Conservation (phyloP, 2,797 vertebrate species). For the Galago senegalensis region DNA sequence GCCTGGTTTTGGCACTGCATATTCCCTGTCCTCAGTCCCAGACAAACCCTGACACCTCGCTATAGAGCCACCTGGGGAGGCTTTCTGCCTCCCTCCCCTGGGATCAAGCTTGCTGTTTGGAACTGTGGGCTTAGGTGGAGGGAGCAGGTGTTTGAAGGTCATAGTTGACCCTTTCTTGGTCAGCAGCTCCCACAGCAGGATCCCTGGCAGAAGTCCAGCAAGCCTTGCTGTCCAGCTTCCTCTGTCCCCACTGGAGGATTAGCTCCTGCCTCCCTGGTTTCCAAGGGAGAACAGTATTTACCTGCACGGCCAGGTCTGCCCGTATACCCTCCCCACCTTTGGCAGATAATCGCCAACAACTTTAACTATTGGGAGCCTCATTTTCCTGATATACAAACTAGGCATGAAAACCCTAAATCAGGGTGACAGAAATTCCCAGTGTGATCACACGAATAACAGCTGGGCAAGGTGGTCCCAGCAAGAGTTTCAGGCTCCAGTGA, state of each 20-base stretch:
- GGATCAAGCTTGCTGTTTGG: not conserved
- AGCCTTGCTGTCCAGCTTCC: not conserved
- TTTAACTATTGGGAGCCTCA: not conserved
- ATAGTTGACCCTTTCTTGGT: not conserved
- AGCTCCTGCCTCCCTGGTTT: not conserved
- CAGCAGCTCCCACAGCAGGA: not conserved
- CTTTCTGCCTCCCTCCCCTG: not conserved
- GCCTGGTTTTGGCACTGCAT: not conserved
- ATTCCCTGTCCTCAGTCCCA: not conserved
- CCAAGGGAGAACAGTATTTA: not conserved
- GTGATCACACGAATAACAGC: not conserved
- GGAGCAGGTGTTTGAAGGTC: not conserved
- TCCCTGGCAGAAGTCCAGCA: not conserved
- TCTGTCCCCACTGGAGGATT: not conserved
- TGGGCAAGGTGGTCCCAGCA: not conserved
- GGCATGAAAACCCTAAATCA: not conserved
- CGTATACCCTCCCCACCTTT: too few relatives aligned
- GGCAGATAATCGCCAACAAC: not conserved
- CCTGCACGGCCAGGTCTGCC: not conserved
- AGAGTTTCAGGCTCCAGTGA: not conserved
- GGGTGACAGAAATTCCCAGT: not conserved
- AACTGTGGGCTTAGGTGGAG: not conserved
- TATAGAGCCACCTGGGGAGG: not conserved
- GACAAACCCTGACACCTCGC: not conserved
- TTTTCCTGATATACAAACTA: not conserved